A percentile compares a stretch with the other conserved stretches of the same genome.
Conservation (phyloP, 2,113 vertebrate genomes). For the Pseudonaja textilis region DNA sequence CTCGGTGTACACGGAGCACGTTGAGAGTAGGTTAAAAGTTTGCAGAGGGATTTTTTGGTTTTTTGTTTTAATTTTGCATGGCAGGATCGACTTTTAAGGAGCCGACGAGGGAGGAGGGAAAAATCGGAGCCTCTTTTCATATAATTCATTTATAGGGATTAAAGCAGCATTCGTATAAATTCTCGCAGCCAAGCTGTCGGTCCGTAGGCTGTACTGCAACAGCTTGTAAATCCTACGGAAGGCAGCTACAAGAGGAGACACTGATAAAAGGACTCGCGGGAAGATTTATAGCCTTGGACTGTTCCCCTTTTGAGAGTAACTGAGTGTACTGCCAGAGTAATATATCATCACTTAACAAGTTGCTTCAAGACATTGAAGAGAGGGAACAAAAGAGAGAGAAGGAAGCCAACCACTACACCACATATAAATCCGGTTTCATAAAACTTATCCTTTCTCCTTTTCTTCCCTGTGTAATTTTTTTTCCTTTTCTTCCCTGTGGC, state of each 20-base stretch:
- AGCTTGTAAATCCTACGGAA: not conserved
- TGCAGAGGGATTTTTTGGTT: not conserved
- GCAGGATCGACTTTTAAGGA: not conserved
- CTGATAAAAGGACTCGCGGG: not conserved
- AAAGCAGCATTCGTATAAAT: not conserved
- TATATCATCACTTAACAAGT: constrained; percentile 29
- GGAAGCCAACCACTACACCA: not conserved
- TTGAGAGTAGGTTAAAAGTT: not conserved
- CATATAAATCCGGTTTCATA: not conserved
- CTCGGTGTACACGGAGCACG: fast-evolving
- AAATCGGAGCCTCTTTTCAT: too few relatives aligned
- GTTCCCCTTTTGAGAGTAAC: not conserved
- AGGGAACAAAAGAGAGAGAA: not conserved
- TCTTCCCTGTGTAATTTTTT: not conserved
- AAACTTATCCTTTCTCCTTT: not conserved
- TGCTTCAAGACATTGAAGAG: not conserved
- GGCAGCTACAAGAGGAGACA: not conserved
- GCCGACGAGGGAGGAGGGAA: fast-evolving
- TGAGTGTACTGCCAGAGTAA: not conserved
- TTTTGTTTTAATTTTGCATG: too few relatives aligned
- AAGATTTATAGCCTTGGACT: fast-evolving
- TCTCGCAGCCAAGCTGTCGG: too few relatives aligned
- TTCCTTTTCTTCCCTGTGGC: not conserved
- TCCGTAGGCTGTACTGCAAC: not conserved
- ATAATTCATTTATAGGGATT: too few relatives aligned